Percentiles rank a stretch among this genome's conserved stretches.
phyloP scores from a whole-genome alignment of 2,113 vertebrate genomes.

The Vulpes ferrilata region DNA sequence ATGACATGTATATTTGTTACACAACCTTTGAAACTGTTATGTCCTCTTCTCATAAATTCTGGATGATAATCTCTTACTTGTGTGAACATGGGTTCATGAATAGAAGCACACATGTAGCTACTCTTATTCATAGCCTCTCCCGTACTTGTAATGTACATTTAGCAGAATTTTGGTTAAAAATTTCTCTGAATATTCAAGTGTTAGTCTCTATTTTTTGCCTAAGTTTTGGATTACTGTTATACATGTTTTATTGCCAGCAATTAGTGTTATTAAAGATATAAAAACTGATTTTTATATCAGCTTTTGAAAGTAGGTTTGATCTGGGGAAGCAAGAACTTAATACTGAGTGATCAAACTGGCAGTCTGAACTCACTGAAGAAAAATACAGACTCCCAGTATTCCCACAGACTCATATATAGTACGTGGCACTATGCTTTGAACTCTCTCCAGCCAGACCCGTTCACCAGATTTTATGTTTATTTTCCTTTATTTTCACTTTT shows the following conservation, averaged over 20 bases:
- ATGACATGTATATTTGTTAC: neutral
- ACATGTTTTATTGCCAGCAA: neutral
- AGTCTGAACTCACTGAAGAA: neutral
- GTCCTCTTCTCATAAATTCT: neutral
- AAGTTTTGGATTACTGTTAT: neutral
- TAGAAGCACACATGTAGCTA: neutral
- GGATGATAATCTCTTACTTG: neutral
- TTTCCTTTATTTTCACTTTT: conserved; percentile 36
- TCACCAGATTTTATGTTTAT: neutral
- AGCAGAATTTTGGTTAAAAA: neutral
- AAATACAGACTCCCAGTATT: neutral
- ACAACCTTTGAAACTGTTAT: neutral
- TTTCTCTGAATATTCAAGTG: neutral
- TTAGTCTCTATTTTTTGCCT: neutral
- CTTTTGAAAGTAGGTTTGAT: neutral
- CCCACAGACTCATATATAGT: fast-evolving
- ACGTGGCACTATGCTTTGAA: neutral
- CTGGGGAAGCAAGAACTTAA: neutral
- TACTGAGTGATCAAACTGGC: neutral
- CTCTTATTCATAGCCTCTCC: neutral
- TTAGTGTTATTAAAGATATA: neutral
- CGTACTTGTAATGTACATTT: neutral
- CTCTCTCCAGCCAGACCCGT: neutral
- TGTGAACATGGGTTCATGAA: neutral
- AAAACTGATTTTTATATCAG: neutral